These are phyloP conservation scores for Platysteira castanea DNA, from an alignment of 2,113 vertebrate genomes.

Conservation along the genomic window DNA sequence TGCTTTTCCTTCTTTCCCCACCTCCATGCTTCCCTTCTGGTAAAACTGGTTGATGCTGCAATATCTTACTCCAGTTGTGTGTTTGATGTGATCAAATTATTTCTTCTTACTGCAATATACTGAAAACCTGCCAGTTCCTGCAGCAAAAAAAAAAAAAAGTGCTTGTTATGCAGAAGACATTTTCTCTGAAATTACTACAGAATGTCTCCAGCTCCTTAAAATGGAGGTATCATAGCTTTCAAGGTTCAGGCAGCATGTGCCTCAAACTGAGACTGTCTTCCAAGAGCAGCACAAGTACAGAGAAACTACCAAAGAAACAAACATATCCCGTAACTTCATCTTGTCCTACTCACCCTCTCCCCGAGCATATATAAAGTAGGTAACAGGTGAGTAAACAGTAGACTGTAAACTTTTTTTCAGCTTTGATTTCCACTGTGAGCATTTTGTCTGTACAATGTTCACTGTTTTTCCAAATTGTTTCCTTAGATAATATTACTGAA, in stretches of 20 bases:
- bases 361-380: fast-evolving
- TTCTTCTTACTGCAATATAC: slow-evolving; percentile 36
- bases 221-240: not conserved
- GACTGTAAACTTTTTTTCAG: not conserved
- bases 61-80: not conserved
- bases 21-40: not conserved
- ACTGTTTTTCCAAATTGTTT: not conserved
- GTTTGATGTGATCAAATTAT: not conserved
- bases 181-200: not conserved
- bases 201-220: not conserved
- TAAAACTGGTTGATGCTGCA: not conserved
- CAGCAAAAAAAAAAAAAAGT: not conserved
- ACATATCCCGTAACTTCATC: not conserved
- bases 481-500: not conserved
- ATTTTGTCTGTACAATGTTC: not conserved
- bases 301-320: not conserved
- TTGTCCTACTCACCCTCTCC: not conserved
- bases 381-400: not conserved
- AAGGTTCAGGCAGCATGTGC: not conserved
- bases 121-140: slow-evolving; percentile 43
- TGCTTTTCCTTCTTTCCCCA: not conserved
- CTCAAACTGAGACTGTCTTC: not conserved
- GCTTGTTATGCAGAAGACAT: slow-evolving; percentile 26
- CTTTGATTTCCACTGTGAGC: not conserved
- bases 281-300: not conserved